A percentile compares a stretch with the other conserved stretches of the same genome.
Evolutionary conservation across 2,797 vertebrate species (phyloP).

Genomic region (Bradypodion ventrale): DNA sequence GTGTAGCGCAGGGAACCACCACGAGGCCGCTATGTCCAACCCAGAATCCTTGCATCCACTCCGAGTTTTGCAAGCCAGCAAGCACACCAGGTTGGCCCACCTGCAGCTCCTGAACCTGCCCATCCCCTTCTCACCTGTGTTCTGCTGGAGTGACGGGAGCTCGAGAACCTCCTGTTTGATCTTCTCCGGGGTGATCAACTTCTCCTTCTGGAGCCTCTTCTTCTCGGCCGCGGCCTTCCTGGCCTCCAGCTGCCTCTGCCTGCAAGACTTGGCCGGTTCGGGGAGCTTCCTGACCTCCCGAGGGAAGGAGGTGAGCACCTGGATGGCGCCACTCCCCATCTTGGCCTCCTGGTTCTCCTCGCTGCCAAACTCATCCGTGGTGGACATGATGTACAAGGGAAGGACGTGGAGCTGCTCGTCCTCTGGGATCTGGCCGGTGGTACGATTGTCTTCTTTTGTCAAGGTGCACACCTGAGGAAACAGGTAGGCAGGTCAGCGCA

Average conservation of each 20-base stretch:
- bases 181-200: conserved; percentile 89
- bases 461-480: conserved; percentile 91
- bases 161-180: conserved; percentile 76
- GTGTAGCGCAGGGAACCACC: too few species aligned
- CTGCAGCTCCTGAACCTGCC: not conserved
- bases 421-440: conserved; percentile 85
- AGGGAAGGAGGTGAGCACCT: conserved; percentile 91
- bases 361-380: conserved; percentile 90
- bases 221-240: conserved; percentile 92
- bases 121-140: conserved; percentile 64
- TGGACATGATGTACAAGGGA: conserved; percentile 91
- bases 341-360: conserved; percentile 91
- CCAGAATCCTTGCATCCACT: not conserved
- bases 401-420: conserved; percentile 97
- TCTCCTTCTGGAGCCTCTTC: conserved; percentile 90
- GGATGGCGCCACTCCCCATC: conserved; percentile 90
- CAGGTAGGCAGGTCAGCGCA: not conserved
- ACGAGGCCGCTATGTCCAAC: too few species aligned
- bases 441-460: conserved; percentile 97
- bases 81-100: not conserved
- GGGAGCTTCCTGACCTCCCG: conserved; percentile 93
- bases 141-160: conserved; percentile 63
- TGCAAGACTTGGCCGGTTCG: conserved; percentile 94
- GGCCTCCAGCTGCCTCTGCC: conserved; percentile 93
- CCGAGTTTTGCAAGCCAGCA: too few species aligned